Evolutionary conservation across 2,113 vertebrate genomes (phyloP).

Genomic region (Malaclemys terrapin): DNA sequence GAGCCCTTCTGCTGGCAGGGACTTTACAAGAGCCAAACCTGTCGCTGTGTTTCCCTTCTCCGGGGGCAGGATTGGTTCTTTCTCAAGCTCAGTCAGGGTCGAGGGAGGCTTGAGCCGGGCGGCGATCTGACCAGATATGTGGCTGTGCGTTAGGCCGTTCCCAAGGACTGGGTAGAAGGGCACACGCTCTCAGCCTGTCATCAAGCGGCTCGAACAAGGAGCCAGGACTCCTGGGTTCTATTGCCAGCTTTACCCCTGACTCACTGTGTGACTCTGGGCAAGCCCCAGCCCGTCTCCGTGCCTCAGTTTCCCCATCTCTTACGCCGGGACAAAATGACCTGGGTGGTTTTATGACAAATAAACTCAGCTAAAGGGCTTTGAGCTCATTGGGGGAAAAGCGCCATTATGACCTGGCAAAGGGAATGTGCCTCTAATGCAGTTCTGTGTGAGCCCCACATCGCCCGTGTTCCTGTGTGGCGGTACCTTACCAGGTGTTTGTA

Average conservation of each 20-base stretch:
- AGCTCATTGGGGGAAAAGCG: too few species aligned
- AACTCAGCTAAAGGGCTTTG: not conserved
- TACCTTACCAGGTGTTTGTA: not conserved
- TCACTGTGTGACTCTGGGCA: not conserved
- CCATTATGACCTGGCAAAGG: not conserved
- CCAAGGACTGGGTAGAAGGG: too few species aligned
- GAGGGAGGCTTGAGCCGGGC: too few species aligned
- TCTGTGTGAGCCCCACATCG: not conserved
- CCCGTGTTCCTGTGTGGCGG: not conserved
- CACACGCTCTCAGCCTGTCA: not conserved
- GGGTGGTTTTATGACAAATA: not conserved
- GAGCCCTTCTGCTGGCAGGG: not conserved
- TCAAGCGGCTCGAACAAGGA: not conserved
- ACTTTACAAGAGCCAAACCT: not conserved
- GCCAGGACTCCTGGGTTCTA: not conserved
- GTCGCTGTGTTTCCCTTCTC: not conserved
- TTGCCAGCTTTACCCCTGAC: not conserved
- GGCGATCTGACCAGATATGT: not conserved
- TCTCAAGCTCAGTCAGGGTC: not conserved
- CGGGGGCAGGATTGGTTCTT: not conserved
- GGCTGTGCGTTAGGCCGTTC: not conserved
- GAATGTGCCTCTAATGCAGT: not conserved
- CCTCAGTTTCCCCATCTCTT: slow-evolving; percentile 44
- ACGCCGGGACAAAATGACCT: not conserved
- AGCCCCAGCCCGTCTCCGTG: fast-evolving